Evolutionary conservation across 2,113 vertebrate species (phyloP).

Genomic region (Columba livia): DNA sequence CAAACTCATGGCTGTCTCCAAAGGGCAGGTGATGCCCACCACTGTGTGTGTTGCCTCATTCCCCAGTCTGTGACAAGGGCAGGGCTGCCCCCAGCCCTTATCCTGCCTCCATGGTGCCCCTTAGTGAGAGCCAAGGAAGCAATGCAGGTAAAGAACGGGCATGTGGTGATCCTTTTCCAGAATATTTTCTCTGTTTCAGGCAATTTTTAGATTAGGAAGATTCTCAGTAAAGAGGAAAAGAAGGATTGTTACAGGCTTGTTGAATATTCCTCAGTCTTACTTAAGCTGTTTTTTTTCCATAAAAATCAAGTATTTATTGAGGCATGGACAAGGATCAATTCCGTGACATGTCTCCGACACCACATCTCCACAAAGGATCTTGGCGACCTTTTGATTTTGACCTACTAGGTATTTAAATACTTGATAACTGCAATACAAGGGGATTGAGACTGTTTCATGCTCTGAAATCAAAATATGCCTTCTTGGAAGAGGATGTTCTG

Average conservation of each 20-base stretch:
- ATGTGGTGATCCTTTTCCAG: neutral
- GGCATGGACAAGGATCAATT: neutral
- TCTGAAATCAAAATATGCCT: neutral
- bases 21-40: neutral
- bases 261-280: neutral
- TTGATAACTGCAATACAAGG: neutral
- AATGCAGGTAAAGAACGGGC: neutral
- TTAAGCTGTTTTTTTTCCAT: neutral
- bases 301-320: neutral
- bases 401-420: neutral
- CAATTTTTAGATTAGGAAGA: neutral
- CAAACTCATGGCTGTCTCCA: neutral
- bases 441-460: neutral
- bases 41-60: neutral
- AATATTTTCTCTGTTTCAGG: neutral
- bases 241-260: neutral
- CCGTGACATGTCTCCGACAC: neutral
- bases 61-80: neutral
- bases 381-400: neutral
- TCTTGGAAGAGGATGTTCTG: neutral
- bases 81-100: fast-evolving
- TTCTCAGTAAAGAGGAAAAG: neutral
- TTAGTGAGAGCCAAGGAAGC: neutral
- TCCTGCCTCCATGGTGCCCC: fast-evolving
- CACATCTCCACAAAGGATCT: neutral